Base-by-base conservation (phyloP, 64 coral and sea anemone genomes). In the Porites australiensis region DNA sequence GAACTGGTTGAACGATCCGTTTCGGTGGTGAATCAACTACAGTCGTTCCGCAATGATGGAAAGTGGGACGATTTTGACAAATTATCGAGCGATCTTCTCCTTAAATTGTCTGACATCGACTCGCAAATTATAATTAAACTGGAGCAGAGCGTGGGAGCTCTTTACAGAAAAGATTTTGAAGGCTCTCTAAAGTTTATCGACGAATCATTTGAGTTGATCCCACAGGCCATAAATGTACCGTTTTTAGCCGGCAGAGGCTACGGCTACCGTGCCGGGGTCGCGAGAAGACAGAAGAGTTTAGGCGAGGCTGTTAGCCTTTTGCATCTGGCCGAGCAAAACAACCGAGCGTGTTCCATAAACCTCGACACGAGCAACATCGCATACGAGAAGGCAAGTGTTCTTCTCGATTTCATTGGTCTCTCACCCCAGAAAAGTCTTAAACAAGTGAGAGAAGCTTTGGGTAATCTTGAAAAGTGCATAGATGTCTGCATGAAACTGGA, bases 351-450 rank as follows among this genome's bases (percentile, higher is more conserved):
- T 44, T 54, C 13, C 2, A 44, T 64, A 2, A 82, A 43, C 19
- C 67, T 76, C 0, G 92, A 94, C 70, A 83, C 67, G 3, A 68
- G 86, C 49, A 50, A 65, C 58, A 43, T 89, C 37, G 69, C 70
- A 7, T 94, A 94, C 53, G 86, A 94, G 18, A 55, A n/a, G 85
- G 92, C 46, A 3, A 89, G 77, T n/a, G 69, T 87, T 3, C 57
- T 68, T 53, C 11, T 89, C 55, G 66, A 88, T 27, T 94, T 94
- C 62, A 84, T 94, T 50, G 61, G 58, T 8, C 87, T 21, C 19
- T 64, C 62, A 13, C 23, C 50, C 4, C 27, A 79, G 1, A 44
- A 44, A n/a, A 50, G 60, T 11, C 22, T 54, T 19, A 66, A 37
- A 4, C 59, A 48, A 13, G 44, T 68, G 21, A 22, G 46, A 0